Percentiles rank a stretch among this genome's conserved stretches.
Conservation (phyloP, 2,113 vertebrate species). For the Heteronetta atricapilla region DNA sequence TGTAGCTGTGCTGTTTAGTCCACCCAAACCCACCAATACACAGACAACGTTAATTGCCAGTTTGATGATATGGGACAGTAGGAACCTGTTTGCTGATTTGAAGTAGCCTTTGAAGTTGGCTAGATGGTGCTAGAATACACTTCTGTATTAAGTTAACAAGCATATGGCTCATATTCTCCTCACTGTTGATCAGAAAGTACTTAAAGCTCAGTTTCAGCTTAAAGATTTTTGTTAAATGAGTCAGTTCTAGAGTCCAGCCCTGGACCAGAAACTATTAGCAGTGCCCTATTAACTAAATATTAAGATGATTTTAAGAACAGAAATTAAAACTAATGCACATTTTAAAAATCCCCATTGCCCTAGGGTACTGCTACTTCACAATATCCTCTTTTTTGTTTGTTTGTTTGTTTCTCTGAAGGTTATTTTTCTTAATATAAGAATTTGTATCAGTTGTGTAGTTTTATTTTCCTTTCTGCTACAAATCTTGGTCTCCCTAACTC, state of each 20-base stretch:
- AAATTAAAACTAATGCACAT: neutral
- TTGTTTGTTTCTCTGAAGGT: neutral
- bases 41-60: neutral
- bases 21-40: neutral
- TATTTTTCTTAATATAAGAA: neutral
- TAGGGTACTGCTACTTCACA: neutral
- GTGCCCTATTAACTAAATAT: neutral
- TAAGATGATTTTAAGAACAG: neutral
- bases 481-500: neutral
- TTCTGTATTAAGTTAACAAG: rapidly evolving
- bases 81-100: neutral
- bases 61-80: neutral
- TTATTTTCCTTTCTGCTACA: neutral
- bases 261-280: neutral
- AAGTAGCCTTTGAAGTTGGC: slow-evolving; percentile 4
- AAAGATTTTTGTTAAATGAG: neutral
- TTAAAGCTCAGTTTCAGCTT: neutral
- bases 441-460: neutral
- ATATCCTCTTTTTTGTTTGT: neutral
- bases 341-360: neutral
- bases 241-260: neutral
- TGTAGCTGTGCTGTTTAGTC: neutral
- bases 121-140: slow-evolving; percentile 24
- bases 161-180: neutral
- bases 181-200: neutral